Conservation (phyloP, 2,797 vertebrate genomes). For the Pseudocheirus occidentalis region DNA sequence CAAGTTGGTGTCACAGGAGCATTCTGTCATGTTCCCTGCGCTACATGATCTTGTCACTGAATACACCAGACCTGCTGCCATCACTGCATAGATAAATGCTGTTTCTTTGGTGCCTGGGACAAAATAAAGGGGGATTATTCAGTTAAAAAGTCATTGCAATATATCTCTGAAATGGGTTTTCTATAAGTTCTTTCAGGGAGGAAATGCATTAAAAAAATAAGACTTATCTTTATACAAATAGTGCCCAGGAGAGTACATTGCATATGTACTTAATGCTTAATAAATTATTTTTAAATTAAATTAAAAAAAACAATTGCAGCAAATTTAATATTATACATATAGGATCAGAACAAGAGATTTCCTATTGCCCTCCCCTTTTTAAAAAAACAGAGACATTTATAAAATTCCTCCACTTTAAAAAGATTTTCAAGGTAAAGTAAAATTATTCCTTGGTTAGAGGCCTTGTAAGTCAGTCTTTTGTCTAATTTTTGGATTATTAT, state of each 20-base stretch:
- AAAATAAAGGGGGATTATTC: background rate
- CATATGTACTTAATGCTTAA: background rate
- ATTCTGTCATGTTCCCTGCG: conserved; percentile 94
- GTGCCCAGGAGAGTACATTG: background rate
- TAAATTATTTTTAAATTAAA: background rate
- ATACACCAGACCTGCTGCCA: conserved; percentile 93
- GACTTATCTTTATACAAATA: background rate
- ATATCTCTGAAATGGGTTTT: background rate
- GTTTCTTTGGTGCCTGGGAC: conserved; percentile 94
- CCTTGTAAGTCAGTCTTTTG: background rate
- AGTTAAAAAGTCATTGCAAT: background rate
- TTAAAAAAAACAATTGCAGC: background rate
- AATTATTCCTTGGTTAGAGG: background rate
- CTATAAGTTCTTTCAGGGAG: background rate
- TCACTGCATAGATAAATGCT: conserved; percentile 93
- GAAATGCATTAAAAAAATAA: conserved; percentile 14
- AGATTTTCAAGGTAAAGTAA: background rate
- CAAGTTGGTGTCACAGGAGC: conserved; percentile 91
- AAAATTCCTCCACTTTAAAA: background rate
- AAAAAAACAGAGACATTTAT: conserved; percentile 34
- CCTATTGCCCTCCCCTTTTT: conserved; percentile 1
- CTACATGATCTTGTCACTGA: conserved; percentile 94
- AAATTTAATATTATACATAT: conserved; percentile 13
- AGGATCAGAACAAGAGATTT: background rate
- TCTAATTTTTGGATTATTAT: conserved; percentile 9